phyloP scores from a whole-genome alignment of 2,888 invertebrate species.

The Eristalis intricaria region DNA sequence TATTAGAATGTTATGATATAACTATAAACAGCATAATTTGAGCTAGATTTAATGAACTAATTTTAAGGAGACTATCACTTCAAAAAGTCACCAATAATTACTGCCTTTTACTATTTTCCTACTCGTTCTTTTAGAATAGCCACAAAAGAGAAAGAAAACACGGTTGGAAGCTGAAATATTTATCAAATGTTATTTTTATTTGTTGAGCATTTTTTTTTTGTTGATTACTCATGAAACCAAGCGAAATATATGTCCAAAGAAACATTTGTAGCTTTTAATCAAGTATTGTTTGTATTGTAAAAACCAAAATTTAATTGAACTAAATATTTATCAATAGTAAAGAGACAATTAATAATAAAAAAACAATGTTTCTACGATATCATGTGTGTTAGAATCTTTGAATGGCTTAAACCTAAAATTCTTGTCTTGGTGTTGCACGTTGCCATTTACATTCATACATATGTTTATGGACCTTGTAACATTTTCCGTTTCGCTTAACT shows the following conservation, averaged over 20 bases:
- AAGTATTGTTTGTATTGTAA: conserved; percentile 46
- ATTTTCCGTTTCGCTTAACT: no score
- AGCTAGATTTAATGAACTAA: conserved; percentile 11
- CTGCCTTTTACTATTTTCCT: conserved; percentile 59
- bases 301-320: conserved; percentile 26
- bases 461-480: no score
- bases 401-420: no score
- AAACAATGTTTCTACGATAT: conserved; percentile 1
- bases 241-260: conserved; percentile 61
- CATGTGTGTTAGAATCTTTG: neutral
- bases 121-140: conserved; percentile 22
- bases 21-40: neutral
- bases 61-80: conserved; percentile 26
- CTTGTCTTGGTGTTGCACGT: no score
- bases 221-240: conserved; percentile 43
- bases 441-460: no score
- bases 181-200: conserved; percentile 59
- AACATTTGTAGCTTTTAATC: conserved; percentile 57
- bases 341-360: conserved; percentile 19
- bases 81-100: conserved; percentile 51
- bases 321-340: conserved; percentile 29
- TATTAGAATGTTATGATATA: conserved; percentile 60
- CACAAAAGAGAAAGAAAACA: conserved; percentile 19
- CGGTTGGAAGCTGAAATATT: conserved; percentile 54
- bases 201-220: conserved; percentile 25